Evolutionary conservation across 2,888 invertebrate species (phyloP).

Genomic region (Xanthorhoe designata): DNA sequence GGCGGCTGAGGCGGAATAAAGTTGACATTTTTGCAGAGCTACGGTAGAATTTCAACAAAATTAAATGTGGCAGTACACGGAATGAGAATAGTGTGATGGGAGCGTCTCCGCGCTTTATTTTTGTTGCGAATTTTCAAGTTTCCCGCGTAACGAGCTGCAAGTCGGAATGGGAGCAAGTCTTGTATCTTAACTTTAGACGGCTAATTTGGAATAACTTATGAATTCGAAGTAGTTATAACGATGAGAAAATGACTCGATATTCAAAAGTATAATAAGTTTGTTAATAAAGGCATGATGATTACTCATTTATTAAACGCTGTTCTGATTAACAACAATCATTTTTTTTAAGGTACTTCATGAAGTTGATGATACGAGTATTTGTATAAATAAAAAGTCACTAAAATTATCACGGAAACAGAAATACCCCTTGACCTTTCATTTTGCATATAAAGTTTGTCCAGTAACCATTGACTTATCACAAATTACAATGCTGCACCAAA

Average conservation of each 20-base stretch:
- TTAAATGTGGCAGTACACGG: conserved; percentile 85
- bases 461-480: not conserved
- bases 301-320: too few relatives aligned
- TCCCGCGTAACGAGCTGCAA: conserved; percentile 29
- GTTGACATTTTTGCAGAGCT: conserved; percentile 86
- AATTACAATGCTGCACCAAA: not conserved
- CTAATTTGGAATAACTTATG: conserved; percentile 26
- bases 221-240: conserved; percentile 14
- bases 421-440: too few relatives aligned
- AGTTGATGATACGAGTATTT: too few relatives aligned
- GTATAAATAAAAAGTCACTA: too few relatives aligned
- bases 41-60: conserved; percentile 84
- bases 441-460: too few relatives aligned
- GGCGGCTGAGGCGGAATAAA: conserved; percentile 82
- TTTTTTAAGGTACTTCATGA: too few relatives aligned
- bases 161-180: conserved; percentile 23
- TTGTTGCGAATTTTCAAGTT: conserved; percentile 60
- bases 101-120: conserved; percentile 58
- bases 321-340: too few relatives aligned
- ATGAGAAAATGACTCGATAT: conserved; percentile 4
- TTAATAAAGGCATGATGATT: too few relatives aligned
- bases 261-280: too few relatives aligned
- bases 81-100: conserved; percentile 80
- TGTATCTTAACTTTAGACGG: conserved; percentile 19
- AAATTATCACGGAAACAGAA: too few relatives aligned